Base-by-base conservation (phyloP, 1,140 invertebrate species). In the Solenopsis invicta region DNA sequence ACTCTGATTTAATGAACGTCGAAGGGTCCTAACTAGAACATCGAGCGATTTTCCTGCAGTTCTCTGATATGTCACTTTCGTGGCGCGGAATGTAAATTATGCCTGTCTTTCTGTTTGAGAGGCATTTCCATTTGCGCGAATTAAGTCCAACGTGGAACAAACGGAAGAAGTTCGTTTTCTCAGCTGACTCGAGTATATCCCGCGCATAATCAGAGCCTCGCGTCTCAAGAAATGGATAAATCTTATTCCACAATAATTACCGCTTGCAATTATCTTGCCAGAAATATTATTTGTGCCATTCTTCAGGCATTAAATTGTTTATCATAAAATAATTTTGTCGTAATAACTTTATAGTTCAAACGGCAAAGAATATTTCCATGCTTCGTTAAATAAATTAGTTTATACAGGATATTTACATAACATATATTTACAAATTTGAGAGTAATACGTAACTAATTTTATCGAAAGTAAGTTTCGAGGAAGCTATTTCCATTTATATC, bases 121-220 rank as follows among this genome's bases (percentile, higher is more conserved):
- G 80, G 80, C 80, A 84, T 84, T 84, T 84, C 80, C 80, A 84
- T 84, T 84, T 84, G 69, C 69, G 54, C 34, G 80, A 84, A 84
- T 84, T 84, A 84, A 84, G 80, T 84, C 37, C 48, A 71, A 71
- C 18, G 76, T 24, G 10, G 66, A 81, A 81, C 80, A 82, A 82
- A 74, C 80, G 80, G 69, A 84, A 74, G 54, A 72, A 84, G 56
- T 75, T 84, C 80, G 80, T 75, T 75, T 84, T 61, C 76, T 78
- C 80, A 75, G n/a, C 64, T 84, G 69, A 74, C 64, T 81, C 66
- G 45, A 41, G 66, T 81, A 56, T 81, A 81, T 69, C 62, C 29
- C 69, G 69, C 69, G 80, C 41, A 75, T 75, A 75, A 84, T 84
- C 69, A 61, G 10, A 41, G 18, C 6, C n/a, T 12, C 45, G 67